phyloP scores from a whole-genome alignment of 2,797 vertebrate genomes.

The Hipposideros larvatus region DNA sequence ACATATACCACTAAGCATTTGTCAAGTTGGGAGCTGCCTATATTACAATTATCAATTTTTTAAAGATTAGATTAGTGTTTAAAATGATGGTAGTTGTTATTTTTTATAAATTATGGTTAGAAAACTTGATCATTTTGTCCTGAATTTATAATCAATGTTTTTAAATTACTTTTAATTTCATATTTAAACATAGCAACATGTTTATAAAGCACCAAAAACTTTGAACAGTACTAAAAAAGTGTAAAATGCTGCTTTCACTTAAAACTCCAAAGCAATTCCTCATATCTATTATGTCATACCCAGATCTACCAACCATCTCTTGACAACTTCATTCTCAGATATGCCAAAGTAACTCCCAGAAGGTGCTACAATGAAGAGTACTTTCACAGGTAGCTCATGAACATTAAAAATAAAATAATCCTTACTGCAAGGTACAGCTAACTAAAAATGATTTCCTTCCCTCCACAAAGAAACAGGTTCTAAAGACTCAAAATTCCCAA shows the following conservation, averaged over 20 bases:
- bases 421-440: slow-evolving; percentile 28
- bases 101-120: background rate
- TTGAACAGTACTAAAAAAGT: slow-evolving; percentile 9
- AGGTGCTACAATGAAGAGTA: background rate
- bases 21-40: slow-evolving; percentile 49
- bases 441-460: slow-evolving; percentile 31
- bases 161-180: slow-evolving; percentile 66
- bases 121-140: slow-evolving; percentile 46
- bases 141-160: slow-evolving; percentile 45
- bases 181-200: slow-evolving; percentile 39
- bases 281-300: background rate
- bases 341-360: slow-evolving; percentile 17
- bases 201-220: slow-evolving; percentile 30
- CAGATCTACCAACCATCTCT: background rate
- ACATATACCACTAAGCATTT: background rate
- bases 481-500: slow-evolving; percentile 37
- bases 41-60: slow-evolving; percentile 45
- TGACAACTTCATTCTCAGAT: slow-evolving; percentile 15
- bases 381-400: slow-evolving; percentile 7
- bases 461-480: background rate
- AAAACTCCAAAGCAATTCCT: slow-evolving; percentile 47
- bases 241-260: slow-evolving; percentile 33
- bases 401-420: slow-evolving; percentile 53
- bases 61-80: slow-evolving; percentile 31
- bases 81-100: slow-evolving; percentile 28